These are phyloP conservation scores for Apaloderma vittatum DNA, from an alignment of 2,113 vertebrate genomes.

Conservation along the genomic window DNA sequence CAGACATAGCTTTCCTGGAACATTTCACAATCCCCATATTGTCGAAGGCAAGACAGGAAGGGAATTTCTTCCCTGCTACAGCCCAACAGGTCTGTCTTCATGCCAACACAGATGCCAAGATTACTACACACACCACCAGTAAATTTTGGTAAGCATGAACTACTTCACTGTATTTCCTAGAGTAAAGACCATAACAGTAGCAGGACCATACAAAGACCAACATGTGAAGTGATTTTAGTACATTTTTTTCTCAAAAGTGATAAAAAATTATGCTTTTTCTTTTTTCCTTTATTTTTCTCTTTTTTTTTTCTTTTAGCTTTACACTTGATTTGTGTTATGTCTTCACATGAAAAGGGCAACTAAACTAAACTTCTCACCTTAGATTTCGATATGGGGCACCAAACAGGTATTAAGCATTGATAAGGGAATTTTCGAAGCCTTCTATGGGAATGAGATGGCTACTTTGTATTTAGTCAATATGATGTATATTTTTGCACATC, in stretches of 20 bases:
- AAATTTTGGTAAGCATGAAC: background rate
- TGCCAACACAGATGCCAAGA: background rate
- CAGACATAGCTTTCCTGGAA: background rate
- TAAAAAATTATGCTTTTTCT: background rate
- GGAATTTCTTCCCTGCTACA: background rate
- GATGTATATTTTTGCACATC: background rate
- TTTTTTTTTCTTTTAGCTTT: too few species aligned
- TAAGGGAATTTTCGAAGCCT: background rate
- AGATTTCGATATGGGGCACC: background rate
- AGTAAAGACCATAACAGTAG: background rate
- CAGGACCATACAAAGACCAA: background rate
- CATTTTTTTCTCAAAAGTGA: background rate
- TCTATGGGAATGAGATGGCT: background rate
- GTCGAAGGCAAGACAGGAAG: background rate
- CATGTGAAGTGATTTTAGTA: background rate
- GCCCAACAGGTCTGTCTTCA: background rate
- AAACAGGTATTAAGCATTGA: background rate
- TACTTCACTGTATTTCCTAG: background rate
- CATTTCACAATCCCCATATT: background rate
- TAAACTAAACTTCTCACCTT: background rate
- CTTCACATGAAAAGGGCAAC: background rate
- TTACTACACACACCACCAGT: background rate
- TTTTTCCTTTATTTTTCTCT: too few species aligned
- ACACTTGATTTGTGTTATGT: background rate
- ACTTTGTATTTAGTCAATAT: background rate